Evolutionary conservation across 2,888 invertebrate genomes (phyloP), one percentile per base, ranked within the genome.

Genomic region (Phyllotreta cruciferae): DNA sequence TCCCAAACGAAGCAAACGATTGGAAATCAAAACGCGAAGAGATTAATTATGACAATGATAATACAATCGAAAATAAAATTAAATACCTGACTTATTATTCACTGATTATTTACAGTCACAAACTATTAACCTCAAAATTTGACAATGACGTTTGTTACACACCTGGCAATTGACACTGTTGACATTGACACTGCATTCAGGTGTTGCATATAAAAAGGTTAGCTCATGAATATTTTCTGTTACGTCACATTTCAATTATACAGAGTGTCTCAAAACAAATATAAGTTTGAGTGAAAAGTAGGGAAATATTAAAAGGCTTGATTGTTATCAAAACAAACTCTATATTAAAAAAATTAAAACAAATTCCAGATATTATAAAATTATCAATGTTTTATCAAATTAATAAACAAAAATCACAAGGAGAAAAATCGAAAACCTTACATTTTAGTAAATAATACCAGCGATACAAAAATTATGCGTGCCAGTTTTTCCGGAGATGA

Each of bases 71-170:
- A 8, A 41, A 41, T 37, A 52, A 14, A 37, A 10, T 35, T 36
- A 60, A 60, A 60, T 60, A 52, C 60, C 60, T 60, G 42, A 60
- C n/a, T 52, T 60, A 60, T 52, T 58, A 45, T 63, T 58, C 41
- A 56, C 58, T 63, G 36, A 63, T 63, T 63, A 58, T 63, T 63
- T 63, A 54, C 54, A 54, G 56, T 56, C 56, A 47, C 53, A 58
- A 54, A 54, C 47, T 38, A 11, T 49, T 63, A 63, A 63, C 63
- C 63, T 63, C 57, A 63, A 56, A 53, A 47, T 57, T 41, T 47
- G 47, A 63, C 57, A 58, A 41, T 41, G 41, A 41, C 41, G 41
- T 41, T 24, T 24, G 24, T 4, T 24, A 24, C 24, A 24, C 24
- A 24, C 24, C 24, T 24, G 24, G 4, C 24, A 24, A 24, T 24